Percentiles rank a stretch among this genome's conserved stretches.
Conservation (phyloP, 2,888 invertebrate genomes). For the Nymphalis c-album region DNA sequence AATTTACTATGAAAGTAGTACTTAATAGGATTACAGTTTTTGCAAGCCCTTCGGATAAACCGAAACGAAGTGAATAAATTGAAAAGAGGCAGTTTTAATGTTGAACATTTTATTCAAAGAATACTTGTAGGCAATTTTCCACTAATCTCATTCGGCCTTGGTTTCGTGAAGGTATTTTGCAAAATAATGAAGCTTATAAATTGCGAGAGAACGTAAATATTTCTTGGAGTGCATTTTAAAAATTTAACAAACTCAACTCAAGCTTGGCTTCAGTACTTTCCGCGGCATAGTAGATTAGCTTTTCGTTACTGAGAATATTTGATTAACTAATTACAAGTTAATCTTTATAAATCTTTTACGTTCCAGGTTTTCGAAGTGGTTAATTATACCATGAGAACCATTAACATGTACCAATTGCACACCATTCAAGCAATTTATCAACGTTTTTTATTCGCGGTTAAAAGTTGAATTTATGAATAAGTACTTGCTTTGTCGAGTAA, state of each 20-base stretch:
- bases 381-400: too few species aligned
- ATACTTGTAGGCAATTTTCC: slow-evolving; percentile 26
- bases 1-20: slow-evolving; percentile 10
- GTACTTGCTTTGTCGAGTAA: neutral
- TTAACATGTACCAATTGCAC: neutral
- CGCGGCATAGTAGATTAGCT: slow-evolving; percentile 18
- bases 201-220: slow-evolving; percentile 32
- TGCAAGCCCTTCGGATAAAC: slow-evolving; percentile 11
- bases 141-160: slow-evolving; percentile 35
- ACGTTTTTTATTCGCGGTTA: neutral
- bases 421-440: neutral
- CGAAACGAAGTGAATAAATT: slow-evolving; percentile 22
- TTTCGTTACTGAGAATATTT: slow-evolving; percentile 27
- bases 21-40: slow-evolving; percentile 15
- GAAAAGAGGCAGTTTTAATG: slow-evolving; percentile 30
- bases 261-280: slow-evolving; percentile 19
- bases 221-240: slow-evolving; percentile 32
- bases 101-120: slow-evolving; percentile 33
- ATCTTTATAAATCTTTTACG: slow-evolving; percentile 11
- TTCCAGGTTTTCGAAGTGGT: neutral
- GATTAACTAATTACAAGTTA: slow-evolving; percentile 23
- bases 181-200: slow-evolving; percentile 33
- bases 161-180: slow-evolving; percentile 29
- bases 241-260: slow-evolving; percentile 26
- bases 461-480: slow-evolving; percentile 11